Evolutionary conservation across 2,797 vertebrate species (phyloP).

Genomic region (Lindbergichthys nudifrons): DNA sequence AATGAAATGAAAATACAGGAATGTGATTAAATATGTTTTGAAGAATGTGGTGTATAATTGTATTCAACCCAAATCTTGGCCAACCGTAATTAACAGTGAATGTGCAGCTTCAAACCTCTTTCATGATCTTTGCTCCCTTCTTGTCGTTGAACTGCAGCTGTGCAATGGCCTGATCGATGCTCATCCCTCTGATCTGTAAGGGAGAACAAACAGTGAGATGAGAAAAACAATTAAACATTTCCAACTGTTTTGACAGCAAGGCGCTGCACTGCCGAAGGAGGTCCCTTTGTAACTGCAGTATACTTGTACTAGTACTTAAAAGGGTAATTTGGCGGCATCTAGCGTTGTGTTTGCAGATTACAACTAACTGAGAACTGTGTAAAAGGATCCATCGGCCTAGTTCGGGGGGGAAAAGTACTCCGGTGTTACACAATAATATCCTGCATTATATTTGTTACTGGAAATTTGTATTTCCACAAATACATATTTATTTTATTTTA

Average conservation of each 20-base stretch:
- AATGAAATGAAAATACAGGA: not conserved
- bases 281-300: not conserved
- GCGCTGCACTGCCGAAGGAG: not conserved
- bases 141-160: constrained; percentile 96
- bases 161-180: constrained; percentile 92
- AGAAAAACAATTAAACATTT: not conserved
- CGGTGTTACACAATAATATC: too few species aligned
- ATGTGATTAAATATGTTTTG: not conserved
- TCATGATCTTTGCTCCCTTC: constrained; percentile 95
- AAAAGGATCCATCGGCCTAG: too few species aligned
- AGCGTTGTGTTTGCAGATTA: not conserved
- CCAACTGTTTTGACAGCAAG: not conserved
- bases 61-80: not conserved
- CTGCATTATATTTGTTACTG: too few species aligned
- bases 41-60: not conserved
- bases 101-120: constrained; percentile 85
- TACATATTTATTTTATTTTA: too few species aligned
- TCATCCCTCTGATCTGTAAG: constrained; percentile 91
- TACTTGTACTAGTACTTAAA: too few species aligned
- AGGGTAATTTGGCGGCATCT: not conserved
- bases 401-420: too few species aligned
- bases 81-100: not conserved
- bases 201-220: not conserved
- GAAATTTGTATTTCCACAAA: too few species aligned
- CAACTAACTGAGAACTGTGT: not conserved